Percentiles rank a stretch among this genome's conserved stretches.
These are phyloP conservation scores for Lophura nycthemera DNA, from an alignment of 2,113 vertebrate genomes.

Conservation along the genomic window DNA sequence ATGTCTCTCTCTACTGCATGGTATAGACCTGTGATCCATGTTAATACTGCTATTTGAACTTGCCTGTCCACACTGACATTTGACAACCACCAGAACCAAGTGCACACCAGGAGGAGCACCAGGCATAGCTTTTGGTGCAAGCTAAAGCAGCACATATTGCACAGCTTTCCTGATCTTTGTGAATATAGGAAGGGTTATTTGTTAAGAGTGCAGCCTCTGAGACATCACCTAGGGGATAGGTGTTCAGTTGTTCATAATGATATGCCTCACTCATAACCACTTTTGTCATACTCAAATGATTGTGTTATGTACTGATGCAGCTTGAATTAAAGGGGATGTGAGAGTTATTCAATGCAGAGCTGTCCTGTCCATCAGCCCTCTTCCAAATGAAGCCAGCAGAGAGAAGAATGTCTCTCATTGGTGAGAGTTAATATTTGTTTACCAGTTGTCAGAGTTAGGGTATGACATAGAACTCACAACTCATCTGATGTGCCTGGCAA, in stretches of 20 bases:
- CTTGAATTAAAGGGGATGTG: not conserved
- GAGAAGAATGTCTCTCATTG: not conserved
- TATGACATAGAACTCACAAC: not conserved
- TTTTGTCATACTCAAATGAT: not conserved
- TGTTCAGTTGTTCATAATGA: not conserved
- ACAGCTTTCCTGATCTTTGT: not conserved
- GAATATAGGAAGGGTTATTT: not conserved
- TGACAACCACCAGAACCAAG: rapidly evolving
- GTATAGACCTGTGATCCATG: not conserved
- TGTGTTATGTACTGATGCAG: not conserved
- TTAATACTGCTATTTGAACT: not conserved
- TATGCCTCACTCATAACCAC: not conserved
- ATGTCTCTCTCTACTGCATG: not conserved
- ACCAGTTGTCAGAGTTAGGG: not conserved
- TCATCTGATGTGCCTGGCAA: not conserved
- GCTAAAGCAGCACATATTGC: not conserved
- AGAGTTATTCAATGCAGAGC: not conserved
- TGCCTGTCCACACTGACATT: not conserved
- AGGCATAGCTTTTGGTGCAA: rapidly evolving
- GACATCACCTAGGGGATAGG: not conserved
- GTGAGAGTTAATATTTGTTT: not conserved
- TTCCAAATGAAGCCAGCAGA: not conserved
- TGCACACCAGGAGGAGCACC: not conserved
- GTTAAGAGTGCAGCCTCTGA: not conserved
- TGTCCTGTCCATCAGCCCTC: not conserved